Conservation (phyloP, 2,113 vertebrate genomes). For the Cranoglanis bouderius region DNA sequence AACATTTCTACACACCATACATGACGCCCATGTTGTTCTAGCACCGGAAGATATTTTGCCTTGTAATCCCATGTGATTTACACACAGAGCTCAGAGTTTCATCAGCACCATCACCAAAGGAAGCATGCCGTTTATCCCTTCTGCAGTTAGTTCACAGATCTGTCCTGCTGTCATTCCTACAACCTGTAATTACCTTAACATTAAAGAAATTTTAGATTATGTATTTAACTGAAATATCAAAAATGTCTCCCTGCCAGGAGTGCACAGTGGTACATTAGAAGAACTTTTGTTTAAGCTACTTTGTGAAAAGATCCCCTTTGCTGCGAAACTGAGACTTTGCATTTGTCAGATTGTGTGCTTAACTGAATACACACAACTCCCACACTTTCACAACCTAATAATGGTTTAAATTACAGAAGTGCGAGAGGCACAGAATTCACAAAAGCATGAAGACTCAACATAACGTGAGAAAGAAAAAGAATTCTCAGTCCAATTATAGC, state of each 20-base stretch:
- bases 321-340: not conserved
- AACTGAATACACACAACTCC: slow-evolving; percentile 49
- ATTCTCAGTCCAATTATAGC: slow-evolving; percentile 69
- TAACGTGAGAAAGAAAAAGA: slow-evolving; percentile 61
- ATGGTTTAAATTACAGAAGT: slow-evolving; percentile 57
- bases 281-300: not conserved
- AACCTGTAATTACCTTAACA: not conserved
- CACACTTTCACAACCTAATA: slow-evolving; percentile 47
- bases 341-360: slow-evolving; percentile 31
- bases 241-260: not conserved
- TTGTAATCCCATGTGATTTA: slow-evolving; percentile 63
- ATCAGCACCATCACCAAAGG: slow-evolving; percentile 63
- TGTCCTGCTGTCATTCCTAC: slow-evolving; percentile 50
- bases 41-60: slow-evolving; percentile 36
- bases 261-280: too few species aligned
- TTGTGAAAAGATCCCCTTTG: not conserved
- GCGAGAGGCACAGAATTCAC: slow-evolving; percentile 57
- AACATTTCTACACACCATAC: slow-evolving; percentile 37
- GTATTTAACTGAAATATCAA: not conserved
- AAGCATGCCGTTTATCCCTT: slow-evolving; percentile 58
- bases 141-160: slow-evolving; percentile 49
- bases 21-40: slow-evolving; percentile 43
- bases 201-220: not conserved
- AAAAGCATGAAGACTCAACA: slow-evolving; percentile 62
- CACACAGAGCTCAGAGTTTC: slow-evolving; percentile 61